Percentiles rank a stretch among this genome's conserved stretches.
Evolutionary conservation across 1,140 invertebrate species (phyloP).

Genomic region (Tetramorium alpestre): DNA sequence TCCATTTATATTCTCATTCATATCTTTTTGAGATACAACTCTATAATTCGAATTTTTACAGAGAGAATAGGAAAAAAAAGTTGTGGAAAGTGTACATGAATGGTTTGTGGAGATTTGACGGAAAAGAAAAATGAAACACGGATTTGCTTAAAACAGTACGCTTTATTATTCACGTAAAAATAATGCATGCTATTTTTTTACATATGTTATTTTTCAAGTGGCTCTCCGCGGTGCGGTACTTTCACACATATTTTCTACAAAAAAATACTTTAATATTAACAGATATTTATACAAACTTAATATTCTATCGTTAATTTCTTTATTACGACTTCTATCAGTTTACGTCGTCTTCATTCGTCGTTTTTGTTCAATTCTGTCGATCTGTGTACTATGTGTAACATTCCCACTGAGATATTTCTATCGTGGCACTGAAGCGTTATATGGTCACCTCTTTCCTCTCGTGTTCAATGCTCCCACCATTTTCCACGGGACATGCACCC

Average conservation of each 20-base stretch:
- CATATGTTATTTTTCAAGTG: not conserved
- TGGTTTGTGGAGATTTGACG: not conserved
- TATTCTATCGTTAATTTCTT: not conserved
- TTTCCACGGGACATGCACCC: conserved; percentile 45
- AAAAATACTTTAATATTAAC: not conserved
- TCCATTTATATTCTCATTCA: conserved; percentile 57
- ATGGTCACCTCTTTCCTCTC: conserved; percentile 17
- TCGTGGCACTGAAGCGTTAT: conserved; percentile 20
- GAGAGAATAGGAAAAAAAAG: not conserved
- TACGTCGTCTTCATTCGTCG: not conserved
- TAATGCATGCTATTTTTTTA: not conserved
- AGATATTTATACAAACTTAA: not conserved
- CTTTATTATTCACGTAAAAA: conserved; percentile 11
- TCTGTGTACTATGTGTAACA: conserved; percentile 15
- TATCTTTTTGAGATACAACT: conserved; percentile 18
- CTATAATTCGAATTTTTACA: conserved; percentile 37
- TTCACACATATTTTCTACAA: not conserved
- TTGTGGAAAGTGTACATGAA: not conserved
- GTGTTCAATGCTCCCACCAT: conserved; percentile 39
- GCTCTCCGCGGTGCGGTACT: not conserved
- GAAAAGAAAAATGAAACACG: not conserved
- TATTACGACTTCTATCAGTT: not conserved
- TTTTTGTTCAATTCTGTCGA: conserved; percentile 1
- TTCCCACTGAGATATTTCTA: conserved; percentile 21
- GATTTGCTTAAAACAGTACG: not conserved